Evolutionary conservation across 92 coral and sea anemone species (phyloP), one percentile per base, ranked within the genome.

Genomic region (Umimayanthus kanabou): DNA sequence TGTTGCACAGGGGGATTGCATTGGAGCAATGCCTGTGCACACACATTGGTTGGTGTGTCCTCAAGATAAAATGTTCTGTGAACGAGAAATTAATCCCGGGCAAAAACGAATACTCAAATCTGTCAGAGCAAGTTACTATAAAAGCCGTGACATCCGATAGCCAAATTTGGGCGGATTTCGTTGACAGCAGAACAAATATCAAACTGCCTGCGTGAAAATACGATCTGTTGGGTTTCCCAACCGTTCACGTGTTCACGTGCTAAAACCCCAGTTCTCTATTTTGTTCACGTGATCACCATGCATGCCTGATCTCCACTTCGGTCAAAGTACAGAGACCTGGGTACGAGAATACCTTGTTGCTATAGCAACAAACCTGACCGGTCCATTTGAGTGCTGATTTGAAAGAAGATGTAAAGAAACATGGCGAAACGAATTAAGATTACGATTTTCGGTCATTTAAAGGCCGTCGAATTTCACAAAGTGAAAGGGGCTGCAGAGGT

Each of bases 401-500:
- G 2, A 15, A 20, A 72, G 49, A 81, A 42, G 39, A 82, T 82
- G 86, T 61, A 80, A 73, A 50, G 72, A 81, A 94, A 92, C 77
- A 97, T 97, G 99, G 99, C 96, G 93, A 96, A 87, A 81, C 89
- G 88, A 73, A 94, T 91, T 45, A 87, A 91, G 39, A 73, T 97
- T 1, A 87, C 95, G 4, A 93, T 94, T 45, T 87, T 92, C 66
- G 99, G 99, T 5, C 97, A 92, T 30, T 92, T 97, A 58, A 97
- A 95, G 93, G 95, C 93, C 65, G 99, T 94, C 65, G 98, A 97
- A 80, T 95, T 97, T 87, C 99, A 97, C 80, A 92, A 88, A 79
- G 94, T 90, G 50, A 97, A 94, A 88, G 97, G 98, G 26, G 95
- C 95, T 57, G 93, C 94, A 15, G 91, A 95, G 97, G 99, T 97